phyloP scores from a whole-genome alignment of 2,888 invertebrate genomes.

The Diadegma fenestrale region DNA sequence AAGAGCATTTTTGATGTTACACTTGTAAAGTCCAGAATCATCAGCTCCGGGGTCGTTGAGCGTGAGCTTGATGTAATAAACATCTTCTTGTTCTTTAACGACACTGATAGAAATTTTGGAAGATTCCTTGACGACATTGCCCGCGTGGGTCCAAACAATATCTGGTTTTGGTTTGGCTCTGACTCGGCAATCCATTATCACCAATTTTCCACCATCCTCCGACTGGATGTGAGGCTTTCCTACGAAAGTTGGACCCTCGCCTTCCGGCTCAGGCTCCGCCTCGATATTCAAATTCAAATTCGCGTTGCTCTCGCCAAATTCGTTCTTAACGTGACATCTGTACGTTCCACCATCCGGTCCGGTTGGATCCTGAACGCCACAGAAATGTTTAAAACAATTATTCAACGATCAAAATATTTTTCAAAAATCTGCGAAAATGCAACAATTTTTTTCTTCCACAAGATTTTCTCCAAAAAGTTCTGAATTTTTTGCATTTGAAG shows the following conservation, averaged over 20 bases:
- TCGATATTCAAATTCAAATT: slow-evolving; percentile 98
- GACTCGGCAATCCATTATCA: slow-evolving; percentile 95
- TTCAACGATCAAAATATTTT: slow-evolving; percentile 12
- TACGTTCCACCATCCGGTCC: slow-evolving; percentile 94
- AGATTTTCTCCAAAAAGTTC: neutral
- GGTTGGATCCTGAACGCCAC: slow-evolving; percentile 89
- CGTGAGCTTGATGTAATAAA: slow-evolving; percentile 95
- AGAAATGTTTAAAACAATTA: too few relatives aligned
- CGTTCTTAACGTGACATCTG: slow-evolving; percentile 97
- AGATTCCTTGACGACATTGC: slow-evolving; percentile 92
- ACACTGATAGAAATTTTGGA: slow-evolving; percentile 92
- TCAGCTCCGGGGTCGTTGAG: slow-evolving; percentile 96
- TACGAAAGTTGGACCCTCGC: slow-evolving; percentile 97
- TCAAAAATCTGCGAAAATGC: neutral
- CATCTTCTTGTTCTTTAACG: slow-evolving; percentile 90
- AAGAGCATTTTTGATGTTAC: slow-evolving; percentile 97
- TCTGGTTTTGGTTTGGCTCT: slow-evolving; percentile 93
- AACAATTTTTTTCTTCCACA: too few relatives aligned
- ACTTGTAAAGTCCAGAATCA: slow-evolving; percentile 99
- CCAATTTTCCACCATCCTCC: slow-evolving; percentile 92
- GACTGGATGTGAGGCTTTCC: slow-evolving; percentile 96
- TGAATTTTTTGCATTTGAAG: neutral
- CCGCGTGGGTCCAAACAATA: slow-evolving; percentile 94
- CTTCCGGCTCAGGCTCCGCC: slow-evolving; percentile 97
- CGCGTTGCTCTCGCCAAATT: slow-evolving; percentile 98